These are phyloP conservation scores for Sipha flava DNA, from an alignment of 1,140 invertebrate genomes.

Conservation along the genomic window DNA sequence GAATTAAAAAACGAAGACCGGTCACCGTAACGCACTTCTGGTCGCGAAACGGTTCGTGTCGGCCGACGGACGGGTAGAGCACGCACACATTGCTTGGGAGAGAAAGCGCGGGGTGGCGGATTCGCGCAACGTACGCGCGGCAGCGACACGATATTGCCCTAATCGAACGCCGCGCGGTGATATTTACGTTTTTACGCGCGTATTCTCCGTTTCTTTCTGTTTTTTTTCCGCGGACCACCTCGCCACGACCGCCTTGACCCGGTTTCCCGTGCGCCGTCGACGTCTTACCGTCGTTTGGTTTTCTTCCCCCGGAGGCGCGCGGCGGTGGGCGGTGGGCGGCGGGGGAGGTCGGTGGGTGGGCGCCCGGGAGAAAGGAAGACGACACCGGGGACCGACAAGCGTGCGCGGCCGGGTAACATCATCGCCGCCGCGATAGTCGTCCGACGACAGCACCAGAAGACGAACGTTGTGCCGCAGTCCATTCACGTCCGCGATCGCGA, in stretches of 20 bases:
- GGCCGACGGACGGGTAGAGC: too few species aligned
- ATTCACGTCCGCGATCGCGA: constrained; percentile 14
- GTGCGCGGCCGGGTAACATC: neutral
- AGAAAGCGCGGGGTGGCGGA: too few species aligned
- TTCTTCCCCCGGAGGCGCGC: neutral
- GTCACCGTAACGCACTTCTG: too few species aligned
- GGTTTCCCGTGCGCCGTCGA: neutral
- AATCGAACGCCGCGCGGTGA: too few species aligned
- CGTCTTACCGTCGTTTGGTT: too few species aligned
- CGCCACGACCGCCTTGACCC: constrained; percentile 22
- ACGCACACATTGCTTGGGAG: too few species aligned
- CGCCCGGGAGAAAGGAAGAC: constrained; percentile 13
- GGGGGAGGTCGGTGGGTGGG: neutral
- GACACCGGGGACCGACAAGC: neutral
- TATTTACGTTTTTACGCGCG: neutral
- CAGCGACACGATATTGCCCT: too few species aligned
- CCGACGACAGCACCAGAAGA: neutral
- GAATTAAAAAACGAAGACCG: too few species aligned
- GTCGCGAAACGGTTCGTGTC: too few species aligned
- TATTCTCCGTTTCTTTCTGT: neutral
- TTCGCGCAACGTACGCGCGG: too few species aligned
- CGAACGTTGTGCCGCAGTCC: neutral
- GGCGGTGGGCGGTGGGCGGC: neutral
- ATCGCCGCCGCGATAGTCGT: neutral
- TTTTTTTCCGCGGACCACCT: neutral